phyloP scores from a whole-genome alignment of 2,113 vertebrate species.

The Xyrauchen texanus region DNA sequence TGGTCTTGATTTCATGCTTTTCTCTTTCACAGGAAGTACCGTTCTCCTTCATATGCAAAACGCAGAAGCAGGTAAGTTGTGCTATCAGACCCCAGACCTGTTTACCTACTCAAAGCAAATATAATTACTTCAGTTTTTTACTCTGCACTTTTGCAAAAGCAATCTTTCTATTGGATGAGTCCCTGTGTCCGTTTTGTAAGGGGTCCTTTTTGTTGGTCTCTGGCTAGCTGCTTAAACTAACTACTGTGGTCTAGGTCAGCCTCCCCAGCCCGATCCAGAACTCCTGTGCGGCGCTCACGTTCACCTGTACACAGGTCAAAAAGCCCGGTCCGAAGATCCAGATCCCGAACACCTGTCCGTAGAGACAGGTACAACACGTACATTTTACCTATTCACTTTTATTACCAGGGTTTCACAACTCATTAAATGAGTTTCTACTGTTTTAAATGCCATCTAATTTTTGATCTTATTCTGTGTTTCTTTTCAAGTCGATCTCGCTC shows the following conservation, averaged over 20 bases:
- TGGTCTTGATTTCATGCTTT: conserved; percentile 8
- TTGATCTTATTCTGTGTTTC: not conserved
- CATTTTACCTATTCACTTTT: not conserved
- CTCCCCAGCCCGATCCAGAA: conserved; percentile 71
- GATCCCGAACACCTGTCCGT: conserved; percentile 59
- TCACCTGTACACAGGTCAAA: conserved; percentile 52
- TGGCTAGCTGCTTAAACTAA: not conserved
- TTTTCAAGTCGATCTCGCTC: conserved; percentile 61
- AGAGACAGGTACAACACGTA: conserved; percentile 31
- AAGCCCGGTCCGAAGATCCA: conserved; percentile 67
- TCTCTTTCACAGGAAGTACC: conserved; percentile 62
- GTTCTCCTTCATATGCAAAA: conserved; percentile 77
- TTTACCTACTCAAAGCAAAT: not conserved
- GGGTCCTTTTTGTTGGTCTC: not conserved
- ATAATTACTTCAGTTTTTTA: not conserved
- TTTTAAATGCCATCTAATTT: not conserved
- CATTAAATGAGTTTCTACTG: not conserved
- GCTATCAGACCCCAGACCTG: not conserved
- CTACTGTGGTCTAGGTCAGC: conserved; percentile 66
- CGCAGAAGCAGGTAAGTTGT: conserved; percentile 74
- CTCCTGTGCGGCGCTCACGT: conserved; percentile 61
- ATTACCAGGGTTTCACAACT: not conserved
- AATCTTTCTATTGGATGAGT: too few relatives aligned
- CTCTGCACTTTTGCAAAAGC: not conserved
- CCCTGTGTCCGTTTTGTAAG: too few relatives aligned